Conservation (phyloP, 2,113 vertebrate genomes). For the Argyrosomus japonicus region DNA sequence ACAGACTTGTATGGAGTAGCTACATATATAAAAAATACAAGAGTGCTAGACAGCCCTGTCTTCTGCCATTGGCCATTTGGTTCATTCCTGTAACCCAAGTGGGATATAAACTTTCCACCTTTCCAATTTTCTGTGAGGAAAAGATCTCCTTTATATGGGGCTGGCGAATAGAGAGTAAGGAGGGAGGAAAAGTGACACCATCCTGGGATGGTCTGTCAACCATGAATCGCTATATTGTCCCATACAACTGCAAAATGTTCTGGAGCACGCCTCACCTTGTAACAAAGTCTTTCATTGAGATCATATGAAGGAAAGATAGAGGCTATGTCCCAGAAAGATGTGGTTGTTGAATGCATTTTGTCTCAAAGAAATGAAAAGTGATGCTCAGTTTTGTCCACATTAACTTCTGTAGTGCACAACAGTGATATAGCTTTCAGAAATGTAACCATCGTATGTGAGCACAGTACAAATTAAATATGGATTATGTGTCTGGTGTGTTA, state of each 20-base stretch:
- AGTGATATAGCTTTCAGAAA: not conserved
- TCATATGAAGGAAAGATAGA: not conserved
- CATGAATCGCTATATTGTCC: not conserved
- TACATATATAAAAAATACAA: not conserved
- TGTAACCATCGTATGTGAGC: not conserved
- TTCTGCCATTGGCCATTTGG: not conserved
- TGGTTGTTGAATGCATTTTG: not conserved
- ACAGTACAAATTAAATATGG: constrained; percentile 17
- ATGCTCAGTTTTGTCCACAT: not conserved
- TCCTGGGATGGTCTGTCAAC: not conserved
- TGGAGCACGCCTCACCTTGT: not conserved
- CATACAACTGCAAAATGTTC: not conserved
- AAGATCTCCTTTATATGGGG: not conserved
- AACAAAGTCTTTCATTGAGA: too few relatives aligned
- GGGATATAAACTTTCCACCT: not conserved
- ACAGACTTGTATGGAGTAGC: not conserved
- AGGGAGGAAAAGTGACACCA: not conserved
- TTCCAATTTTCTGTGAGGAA: not conserved
- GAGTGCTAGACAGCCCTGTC: not conserved
- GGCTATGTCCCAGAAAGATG: not conserved
- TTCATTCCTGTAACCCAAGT: too few relatives aligned
- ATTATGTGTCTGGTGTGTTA: constrained; percentile 41
- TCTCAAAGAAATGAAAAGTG: not conserved
- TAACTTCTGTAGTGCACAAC: not conserved
- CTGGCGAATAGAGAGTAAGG: not conserved